phyloP scores from a whole-genome alignment of 92 coral and sea anemone species.

The Parazoanthus darwini region DNA sequence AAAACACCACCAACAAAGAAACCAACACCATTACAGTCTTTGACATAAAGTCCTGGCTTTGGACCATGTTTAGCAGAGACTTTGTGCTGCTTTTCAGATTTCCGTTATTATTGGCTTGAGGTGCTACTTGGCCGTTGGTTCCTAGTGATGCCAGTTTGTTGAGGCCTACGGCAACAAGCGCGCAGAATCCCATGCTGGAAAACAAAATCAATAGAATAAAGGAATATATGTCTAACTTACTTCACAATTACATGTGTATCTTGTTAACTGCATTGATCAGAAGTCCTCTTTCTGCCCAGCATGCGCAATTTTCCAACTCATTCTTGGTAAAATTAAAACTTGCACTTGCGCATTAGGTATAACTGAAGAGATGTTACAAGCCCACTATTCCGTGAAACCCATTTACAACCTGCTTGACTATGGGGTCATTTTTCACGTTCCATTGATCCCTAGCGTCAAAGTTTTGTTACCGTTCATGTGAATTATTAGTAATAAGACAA shows the following conservation, averaged over 20 bases:
- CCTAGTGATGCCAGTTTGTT: slow-evolving; percentile 58
- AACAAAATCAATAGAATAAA: background rate
- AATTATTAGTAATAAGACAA: too few relatives aligned
- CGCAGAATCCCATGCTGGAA: slow-evolving; percentile 85
- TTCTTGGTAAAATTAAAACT: too few relatives aligned
- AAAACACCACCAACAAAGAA: slow-evolving; percentile 46
- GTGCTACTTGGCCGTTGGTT: background rate
- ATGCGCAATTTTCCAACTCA: too few relatives aligned
- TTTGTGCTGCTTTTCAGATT: background rate
- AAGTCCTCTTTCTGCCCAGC: too few relatives aligned
- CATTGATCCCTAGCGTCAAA: too few relatives aligned
- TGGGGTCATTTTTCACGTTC: too few relatives aligned
- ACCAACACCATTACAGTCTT: slow-evolving; percentile 45
- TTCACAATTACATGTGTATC: too few relatives aligned
- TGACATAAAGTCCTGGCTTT: background rate
- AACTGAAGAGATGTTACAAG: too few relatives aligned
- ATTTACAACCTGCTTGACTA: too few relatives aligned
- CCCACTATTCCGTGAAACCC: too few relatives aligned
- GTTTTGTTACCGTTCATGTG: background rate
- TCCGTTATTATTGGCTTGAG: background rate
- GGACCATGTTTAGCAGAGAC: background rate
- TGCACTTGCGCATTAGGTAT: too few relatives aligned
- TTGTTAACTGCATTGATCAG: too few relatives aligned
- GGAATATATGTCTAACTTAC: background rate
- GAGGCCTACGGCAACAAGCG: slow-evolving; percentile 64